A percentile compares a stretch with the other conserved stretches of the same genome.
Evolutionary conservation across 2,113 vertebrate genomes (phyloP).

Genomic region (Limnothrissa miodon): DNA sequence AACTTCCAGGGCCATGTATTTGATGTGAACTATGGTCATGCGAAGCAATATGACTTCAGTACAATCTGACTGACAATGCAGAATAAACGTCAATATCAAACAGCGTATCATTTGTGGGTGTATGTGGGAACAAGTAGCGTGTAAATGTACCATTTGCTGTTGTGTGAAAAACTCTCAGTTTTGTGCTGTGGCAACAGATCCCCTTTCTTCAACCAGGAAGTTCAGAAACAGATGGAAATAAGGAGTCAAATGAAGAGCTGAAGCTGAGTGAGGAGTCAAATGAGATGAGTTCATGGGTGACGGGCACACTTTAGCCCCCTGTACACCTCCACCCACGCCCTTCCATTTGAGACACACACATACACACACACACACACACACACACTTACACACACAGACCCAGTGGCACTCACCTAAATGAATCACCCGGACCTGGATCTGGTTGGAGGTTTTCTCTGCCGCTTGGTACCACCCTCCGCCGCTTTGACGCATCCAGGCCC

Average conservation of each 20-base stretch:
- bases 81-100: background rate
- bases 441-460: conserved; percentile 64
- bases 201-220: background rate
- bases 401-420: conserved; percentile 65
- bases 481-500: conserved; percentile 58
- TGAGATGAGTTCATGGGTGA: background rate
- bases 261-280: background rate
- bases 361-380: no score
- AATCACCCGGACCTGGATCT: conserved; percentile 60
- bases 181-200: background rate
- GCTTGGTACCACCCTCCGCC: conserved; percentile 64
- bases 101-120: background rate
- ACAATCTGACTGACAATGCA: background rate
- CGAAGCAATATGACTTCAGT: no score
- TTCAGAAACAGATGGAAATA: background rate
- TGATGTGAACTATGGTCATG: background rate
- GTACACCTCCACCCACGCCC: no score
- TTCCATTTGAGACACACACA: background rate
- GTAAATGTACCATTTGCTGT: background rate
- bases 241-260: background rate
- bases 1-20: background rate
- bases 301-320: background rate
- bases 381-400: no score
- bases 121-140: background rate
- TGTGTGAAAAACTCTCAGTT: background rate